phyloP scores from a whole-genome alignment of 2,888 invertebrate genomes.

The Priocnemis perturbator region DNA sequence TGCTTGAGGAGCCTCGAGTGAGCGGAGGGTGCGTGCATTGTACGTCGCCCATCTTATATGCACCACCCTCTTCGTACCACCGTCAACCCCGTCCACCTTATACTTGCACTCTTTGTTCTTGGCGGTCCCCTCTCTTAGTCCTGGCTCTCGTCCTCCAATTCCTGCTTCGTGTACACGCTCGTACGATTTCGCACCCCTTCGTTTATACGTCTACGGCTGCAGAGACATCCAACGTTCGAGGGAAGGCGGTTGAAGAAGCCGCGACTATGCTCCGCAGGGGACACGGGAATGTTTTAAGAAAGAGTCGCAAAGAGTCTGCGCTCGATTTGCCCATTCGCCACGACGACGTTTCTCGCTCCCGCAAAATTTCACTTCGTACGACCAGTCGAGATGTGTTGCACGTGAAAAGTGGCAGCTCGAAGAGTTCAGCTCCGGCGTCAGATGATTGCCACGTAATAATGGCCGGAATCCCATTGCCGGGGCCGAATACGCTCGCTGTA shows the following conservation, averaged over 20 bases:
- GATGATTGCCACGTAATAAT: no score
- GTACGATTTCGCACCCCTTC: constrained; percentile 72
- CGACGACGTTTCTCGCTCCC: no score
- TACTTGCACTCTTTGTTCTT: constrained; percentile 74
- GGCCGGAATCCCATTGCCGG: constrained; percentile 13
- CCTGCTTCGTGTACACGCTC: constrained; percentile 64
- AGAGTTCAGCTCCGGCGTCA: no score
- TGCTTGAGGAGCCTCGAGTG: constrained; percentile 74
- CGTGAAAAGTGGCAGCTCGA: no score
- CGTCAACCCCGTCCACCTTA: constrained; percentile 71
- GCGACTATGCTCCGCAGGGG: constrained; percentile 58
- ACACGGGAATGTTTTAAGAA: constrained; percentile 70
- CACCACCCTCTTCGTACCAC: constrained; percentile 64
- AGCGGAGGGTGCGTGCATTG: constrained; percentile 73
- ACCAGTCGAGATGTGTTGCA: no score
- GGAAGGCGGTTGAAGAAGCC: constrained; percentile 41
- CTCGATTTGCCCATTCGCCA: constrained; percentile 21
- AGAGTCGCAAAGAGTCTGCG: constrained; percentile 41
- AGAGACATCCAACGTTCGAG: constrained; percentile 36
- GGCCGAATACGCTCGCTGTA: constrained; percentile 23
- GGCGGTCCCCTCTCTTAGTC: constrained; percentile 60
- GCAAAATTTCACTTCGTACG: no score
- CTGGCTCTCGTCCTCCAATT: constrained; percentile 58
- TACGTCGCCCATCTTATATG: constrained; percentile 74
- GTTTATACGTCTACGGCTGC: constrained; percentile 60